phyloP scores from a whole-genome alignment of 2,113 vertebrate species.

The Pterocles orientalis region DNA sequence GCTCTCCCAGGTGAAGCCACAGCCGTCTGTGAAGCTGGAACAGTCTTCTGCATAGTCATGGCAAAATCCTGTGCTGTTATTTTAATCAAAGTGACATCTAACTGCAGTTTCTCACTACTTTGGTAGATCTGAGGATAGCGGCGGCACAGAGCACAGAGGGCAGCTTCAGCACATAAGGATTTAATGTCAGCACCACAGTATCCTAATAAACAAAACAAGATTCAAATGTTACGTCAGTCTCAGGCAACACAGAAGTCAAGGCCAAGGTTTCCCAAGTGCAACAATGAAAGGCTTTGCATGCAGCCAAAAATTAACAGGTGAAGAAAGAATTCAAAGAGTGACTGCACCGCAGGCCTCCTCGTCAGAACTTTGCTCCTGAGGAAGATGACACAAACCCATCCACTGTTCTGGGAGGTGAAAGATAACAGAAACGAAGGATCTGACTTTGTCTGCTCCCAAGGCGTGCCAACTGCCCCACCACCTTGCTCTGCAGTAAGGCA shows the following conservation, averaged over 20 bases:
- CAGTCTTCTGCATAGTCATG: no score
- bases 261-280: background rate
- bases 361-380: background rate
- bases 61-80: no score
- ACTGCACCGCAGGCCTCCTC: background rate
- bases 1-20: conserved; percentile 87
- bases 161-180: conserved; percentile 90
- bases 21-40: conserved; percentile 89
- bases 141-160: conserved; percentile 88
- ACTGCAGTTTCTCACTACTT: conserved; percentile 86
- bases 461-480: background rate
- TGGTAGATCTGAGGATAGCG: conserved; percentile 94
- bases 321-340: background rate
- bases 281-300: background rate
- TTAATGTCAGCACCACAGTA: conserved; percentile 98
- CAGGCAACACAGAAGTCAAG: background rate
- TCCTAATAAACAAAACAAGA: conserved; percentile 71
- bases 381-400: background rate
- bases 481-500: accelerated
- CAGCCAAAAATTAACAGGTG: background rate
- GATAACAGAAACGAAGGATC: background rate
- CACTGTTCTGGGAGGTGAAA: background rate
- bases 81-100: no score
- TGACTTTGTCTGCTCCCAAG: background rate
- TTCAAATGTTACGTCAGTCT: background rate